Base-by-base conservation (phyloP, 2,113 vertebrate genomes). In the Cynoglossus semilaevis region DNA sequence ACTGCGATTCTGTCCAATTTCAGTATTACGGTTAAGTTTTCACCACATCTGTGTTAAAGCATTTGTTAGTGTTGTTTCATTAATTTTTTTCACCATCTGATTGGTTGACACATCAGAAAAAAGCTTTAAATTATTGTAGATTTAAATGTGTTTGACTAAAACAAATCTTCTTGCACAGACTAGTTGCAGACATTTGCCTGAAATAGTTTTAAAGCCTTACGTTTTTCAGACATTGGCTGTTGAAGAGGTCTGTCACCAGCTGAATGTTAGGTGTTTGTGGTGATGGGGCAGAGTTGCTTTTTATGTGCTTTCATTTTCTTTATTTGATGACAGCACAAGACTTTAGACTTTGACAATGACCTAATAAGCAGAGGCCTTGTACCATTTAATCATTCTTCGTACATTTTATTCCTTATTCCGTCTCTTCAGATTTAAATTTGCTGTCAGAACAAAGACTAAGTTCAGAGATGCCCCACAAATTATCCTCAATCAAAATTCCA, bases 391-490 rank as follows among this genome's bases (percentile, higher is more conserved):
- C 12, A 7, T 59, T 45, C 22, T 54, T 53, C 49, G 5, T 64
- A 35, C 51, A 45, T 48, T 29, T 60, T 67, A 15, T 57, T 13
- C 8, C 37, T 3, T 45, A 15, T 65, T 10, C 29, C 41, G 14
- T 9, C 8, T 66, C 44, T 47, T 49, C 38, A 36, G 7, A 34
- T 46, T 18, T 54, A 45, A 5, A 15, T 50, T 53, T 44, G 51
- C 16, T 54, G 43, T 40, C 38, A 2, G 29, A 79, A 35, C 40
- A 46, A 55, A 54, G 59, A 52, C 34, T 52, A 9, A 46, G 12
- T 59, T 58, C 16, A 38, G 15, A 14, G 15, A 48, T 10, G 66
- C 46, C 22, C 63, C 44, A 76, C 80, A 74, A 51, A 56, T 72
- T 44, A 40, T 1, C 66, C 18, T 12, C 1, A 66, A 62, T 60